phyloP scores from a whole-genome alignment of 1,140 invertebrate species.

The Epicauta chinensis region DNA sequence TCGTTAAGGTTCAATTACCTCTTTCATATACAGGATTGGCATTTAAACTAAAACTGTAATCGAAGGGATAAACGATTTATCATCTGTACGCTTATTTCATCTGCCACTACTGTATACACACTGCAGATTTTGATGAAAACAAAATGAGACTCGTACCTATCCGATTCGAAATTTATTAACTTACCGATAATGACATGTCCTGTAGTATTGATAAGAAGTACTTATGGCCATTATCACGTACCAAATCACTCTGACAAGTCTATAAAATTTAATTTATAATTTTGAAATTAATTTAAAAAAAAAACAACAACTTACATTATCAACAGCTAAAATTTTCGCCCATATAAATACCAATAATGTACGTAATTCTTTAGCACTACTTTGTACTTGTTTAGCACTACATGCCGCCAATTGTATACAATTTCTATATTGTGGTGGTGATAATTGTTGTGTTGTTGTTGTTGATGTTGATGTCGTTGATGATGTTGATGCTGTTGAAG shows the following conservation, averaged over 20 bases:
- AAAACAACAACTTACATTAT: conserved; percentile 63
- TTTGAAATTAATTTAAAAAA: background rate
- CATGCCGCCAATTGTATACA: conserved; percentile 97
- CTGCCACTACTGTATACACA: too few relatives aligned
- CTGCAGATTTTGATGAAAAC: too few relatives aligned
- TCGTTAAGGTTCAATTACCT: too few relatives aligned
- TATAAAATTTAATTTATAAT: conserved; percentile 49
- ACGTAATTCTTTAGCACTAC: conserved; percentile 83
- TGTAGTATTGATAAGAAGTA: conserved; percentile 89
- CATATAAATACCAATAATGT: conserved; percentile 96
- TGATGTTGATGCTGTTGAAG: conserved; percentile 3
- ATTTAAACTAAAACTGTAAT: too few relatives aligned
- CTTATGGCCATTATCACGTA: conserved; percentile 91
- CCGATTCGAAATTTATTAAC: conserved; percentile 39
- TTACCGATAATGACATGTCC: conserved; percentile 75
- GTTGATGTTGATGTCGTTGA: conserved; percentile 16
- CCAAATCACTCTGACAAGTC: conserved; percentile 91
- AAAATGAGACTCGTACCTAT: too few relatives aligned
- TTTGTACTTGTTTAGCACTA: conserved; percentile 84
- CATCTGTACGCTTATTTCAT: too few relatives aligned
- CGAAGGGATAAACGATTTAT: too few relatives aligned
- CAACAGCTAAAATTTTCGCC: conserved; percentile 98
- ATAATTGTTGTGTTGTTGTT: conserved; percentile 14
- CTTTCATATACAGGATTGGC: too few relatives aligned
- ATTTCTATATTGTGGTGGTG: conserved; percentile 65